Evolutionary conservation across 2,797 vertebrate genomes (phyloP).

Genomic region (Coregonus sp.): DNA sequence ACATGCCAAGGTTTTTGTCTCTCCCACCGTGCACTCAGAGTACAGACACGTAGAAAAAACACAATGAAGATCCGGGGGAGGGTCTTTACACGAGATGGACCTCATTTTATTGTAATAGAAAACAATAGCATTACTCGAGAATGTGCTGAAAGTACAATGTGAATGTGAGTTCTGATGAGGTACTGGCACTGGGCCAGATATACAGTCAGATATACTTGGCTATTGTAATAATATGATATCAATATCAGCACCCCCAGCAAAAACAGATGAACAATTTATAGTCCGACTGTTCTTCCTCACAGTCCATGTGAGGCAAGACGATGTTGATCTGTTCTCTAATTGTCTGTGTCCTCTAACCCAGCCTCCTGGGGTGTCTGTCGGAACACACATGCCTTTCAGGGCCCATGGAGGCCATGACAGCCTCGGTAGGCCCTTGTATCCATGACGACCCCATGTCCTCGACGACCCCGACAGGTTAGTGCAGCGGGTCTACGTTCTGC

Average conservation of each 20-base stretch:
- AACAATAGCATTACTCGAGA: not conserved
- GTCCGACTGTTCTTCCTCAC: not conserved
- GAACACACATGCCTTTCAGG: slow-evolving; percentile 17
- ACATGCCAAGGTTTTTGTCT: slow-evolving; percentile 60
- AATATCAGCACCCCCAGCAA: not conserved
- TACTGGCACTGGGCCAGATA: too few species aligned
- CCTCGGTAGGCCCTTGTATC: slow-evolving; percentile 22
- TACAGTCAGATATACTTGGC: too few species aligned
- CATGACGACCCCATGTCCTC: slow-evolving; percentile 36
- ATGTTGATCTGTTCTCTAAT: slow-evolving; percentile 40
- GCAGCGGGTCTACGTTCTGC: slow-evolving; percentile 34
- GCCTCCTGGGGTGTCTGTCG: slow-evolving; percentile 21
- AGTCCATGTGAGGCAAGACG: not conserved
- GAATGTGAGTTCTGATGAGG: not conserved
- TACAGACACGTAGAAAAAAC: not conserved
- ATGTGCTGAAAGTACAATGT: not conserved
- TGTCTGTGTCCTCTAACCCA: slow-evolving; percentile 40
- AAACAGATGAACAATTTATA: slow-evolving; percentile 44
- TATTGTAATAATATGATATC: too few species aligned
- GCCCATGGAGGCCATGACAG: slow-evolving; percentile 13
- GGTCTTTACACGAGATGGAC: not conserved
- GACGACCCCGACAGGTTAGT: slow-evolving; percentile 29
- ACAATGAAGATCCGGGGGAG: not conserved
- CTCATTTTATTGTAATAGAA: not conserved
- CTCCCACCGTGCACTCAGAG: slow-evolving; percentile 33